phyloP scores from a whole-genome alignment of 2,797 vertebrate species.

The Limosa lapponica region DNA sequence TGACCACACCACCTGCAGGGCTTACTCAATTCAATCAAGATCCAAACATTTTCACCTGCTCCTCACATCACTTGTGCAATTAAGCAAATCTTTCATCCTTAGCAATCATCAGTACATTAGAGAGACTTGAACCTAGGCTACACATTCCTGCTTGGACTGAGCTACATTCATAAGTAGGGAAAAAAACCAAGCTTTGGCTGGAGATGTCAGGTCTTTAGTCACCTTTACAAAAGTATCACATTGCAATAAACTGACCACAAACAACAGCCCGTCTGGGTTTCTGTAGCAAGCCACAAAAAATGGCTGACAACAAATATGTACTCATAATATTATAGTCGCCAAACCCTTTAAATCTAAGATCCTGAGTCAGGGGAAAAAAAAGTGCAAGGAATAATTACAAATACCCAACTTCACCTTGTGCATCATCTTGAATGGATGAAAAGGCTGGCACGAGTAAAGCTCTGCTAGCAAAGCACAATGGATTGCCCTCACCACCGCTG shows the following conservation, averaged over 20 bases:
- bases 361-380: not conserved
- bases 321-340: not conserved
- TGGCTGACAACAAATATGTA: not conserved
- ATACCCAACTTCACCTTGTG: not conserved
- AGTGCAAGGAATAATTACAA: not conserved
- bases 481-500: not conserved
- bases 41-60: not conserved
- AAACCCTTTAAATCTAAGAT: not conserved
- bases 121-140: not conserved
- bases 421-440: not conserved
- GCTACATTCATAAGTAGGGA: not conserved
- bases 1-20: not conserved
- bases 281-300: slow-evolving; percentile 25
- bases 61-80: not conserved
- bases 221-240: slow-evolving; percentile 16
- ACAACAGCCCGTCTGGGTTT: not conserved
- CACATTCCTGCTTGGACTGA: not conserved
- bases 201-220: not conserved
- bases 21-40: not conserved
- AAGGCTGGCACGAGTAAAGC: not conserved
- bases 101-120: not conserved
- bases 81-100: not conserved
- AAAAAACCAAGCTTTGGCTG: not conserved
- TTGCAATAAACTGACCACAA: slow-evolving; percentile 10
- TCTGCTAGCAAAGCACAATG: not conserved